Evolutionary conservation across 1,140 invertebrate genomes (phyloP).

Genomic region (Onthophagus taurus): DNA sequence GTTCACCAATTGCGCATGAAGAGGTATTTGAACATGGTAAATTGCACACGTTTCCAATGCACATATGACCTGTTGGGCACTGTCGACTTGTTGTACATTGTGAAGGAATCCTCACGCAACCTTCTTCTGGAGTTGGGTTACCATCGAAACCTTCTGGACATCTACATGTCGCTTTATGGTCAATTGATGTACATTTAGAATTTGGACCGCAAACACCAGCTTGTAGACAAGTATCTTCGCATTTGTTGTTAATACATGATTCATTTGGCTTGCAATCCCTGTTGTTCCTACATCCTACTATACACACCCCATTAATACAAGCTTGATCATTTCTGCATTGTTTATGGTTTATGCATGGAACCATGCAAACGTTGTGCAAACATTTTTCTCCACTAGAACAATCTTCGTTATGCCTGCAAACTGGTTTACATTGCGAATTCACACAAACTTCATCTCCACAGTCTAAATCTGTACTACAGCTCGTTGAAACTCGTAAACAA

Average conservation of each 20-base stretch:
- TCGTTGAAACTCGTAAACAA: constrained; percentile 57
- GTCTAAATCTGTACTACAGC: constrained; percentile 62
- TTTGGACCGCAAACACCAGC: constrained; percentile 76
- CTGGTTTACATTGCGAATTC: constrained; percentile 72
- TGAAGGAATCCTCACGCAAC: constrained; percentile 67
- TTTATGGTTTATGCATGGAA: constrained; percentile 65
- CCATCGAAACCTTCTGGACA: constrained; percentile 78
- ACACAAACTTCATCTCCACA: constrained; percentile 69
- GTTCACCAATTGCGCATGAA: constrained; percentile 72
- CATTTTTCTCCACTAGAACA: constrained; percentile 75
- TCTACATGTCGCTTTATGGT: constrained; percentile 62
- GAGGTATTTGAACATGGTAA: constrained; percentile 59
- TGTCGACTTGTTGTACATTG: constrained; percentile 53
- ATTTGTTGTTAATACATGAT: constrained; percentile 75
- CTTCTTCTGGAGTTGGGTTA: constrained; percentile 79
- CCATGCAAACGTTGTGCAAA: constrained; percentile 63
- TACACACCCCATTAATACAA: constrained; percentile 68
- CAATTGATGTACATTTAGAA: constrained; percentile 62
- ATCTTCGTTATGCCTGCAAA: constrained; percentile 66
- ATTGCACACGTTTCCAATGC: constrained; percentile 63
- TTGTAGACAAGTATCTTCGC: constrained; percentile 68
- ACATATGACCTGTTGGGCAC: constrained; percentile 64
- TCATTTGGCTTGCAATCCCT: constrained; percentile 65
- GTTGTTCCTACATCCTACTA: constrained; percentile 72
- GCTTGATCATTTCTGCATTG: constrained; percentile 72